Evolutionary conservation across 2,888 invertebrate genomes (phyloP).

Genomic region (Sicus ferrugineus): DNA sequence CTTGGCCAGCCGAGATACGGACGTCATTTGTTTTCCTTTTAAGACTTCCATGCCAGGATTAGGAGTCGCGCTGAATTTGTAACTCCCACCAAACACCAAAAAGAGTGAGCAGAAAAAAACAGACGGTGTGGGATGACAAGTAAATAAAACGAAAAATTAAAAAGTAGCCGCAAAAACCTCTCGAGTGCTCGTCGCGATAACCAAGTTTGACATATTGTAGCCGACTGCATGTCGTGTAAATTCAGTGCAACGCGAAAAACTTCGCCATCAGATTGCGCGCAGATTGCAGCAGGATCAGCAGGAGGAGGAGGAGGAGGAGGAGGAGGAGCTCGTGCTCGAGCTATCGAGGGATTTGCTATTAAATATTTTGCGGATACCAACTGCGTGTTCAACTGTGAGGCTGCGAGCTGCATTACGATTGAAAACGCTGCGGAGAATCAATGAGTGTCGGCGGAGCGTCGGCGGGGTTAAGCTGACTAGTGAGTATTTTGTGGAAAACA

Average conservation of each 20-base stretch:
- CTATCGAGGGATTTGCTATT: background rate
- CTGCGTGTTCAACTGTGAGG: no score
- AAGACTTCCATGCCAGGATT: conserved; percentile 26
- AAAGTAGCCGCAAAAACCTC: background rate
- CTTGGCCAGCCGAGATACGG: conserved; percentile 18
- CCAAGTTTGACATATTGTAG: conserved; percentile 21
- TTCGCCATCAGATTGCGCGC: background rate
- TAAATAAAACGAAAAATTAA: background rate
- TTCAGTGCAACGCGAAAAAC: conserved; percentile 1
- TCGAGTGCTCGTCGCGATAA: conserved; percentile 1
- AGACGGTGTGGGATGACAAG: background rate
- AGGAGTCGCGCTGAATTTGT: conserved; percentile 2
- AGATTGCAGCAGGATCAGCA: background rate
- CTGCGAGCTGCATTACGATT: no score
- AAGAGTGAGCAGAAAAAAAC: background rate
- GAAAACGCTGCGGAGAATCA: no score
- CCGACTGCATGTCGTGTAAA: conserved; percentile 16
- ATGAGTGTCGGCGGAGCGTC: no score
- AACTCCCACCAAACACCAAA: background rate
- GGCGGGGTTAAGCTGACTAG: no score
- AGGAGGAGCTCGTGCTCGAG: background rate
- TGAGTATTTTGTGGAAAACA: no score
- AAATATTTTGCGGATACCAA: background rate
- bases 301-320: background rate
- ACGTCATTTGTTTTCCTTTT: conserved; percentile 15